Evolutionary conservation across 2,888 invertebrate genomes (phyloP).

Genomic region (Drosophila demipolita): DNA sequence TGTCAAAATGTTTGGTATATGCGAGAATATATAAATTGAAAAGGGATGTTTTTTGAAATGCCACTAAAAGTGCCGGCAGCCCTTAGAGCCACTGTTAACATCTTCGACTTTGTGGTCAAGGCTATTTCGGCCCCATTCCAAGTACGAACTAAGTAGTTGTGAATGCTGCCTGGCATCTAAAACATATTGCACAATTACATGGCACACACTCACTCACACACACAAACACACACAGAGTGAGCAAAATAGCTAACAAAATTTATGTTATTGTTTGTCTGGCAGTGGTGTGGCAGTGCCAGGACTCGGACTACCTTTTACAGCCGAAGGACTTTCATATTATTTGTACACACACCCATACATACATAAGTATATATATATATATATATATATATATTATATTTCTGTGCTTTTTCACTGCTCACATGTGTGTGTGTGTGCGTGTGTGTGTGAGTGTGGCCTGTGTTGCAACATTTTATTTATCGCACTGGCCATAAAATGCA

Average conservation of each 20-base stretch:
- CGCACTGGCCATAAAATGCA: slow-evolving; percentile 80
- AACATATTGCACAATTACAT: slow-evolving; percentile 78
- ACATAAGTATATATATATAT: not conserved
- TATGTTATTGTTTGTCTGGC: slow-evolving; percentile 80
- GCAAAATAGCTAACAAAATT: slow-evolving; percentile 67
- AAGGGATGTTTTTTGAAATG: slow-evolving; percentile 9
- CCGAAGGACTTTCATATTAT: slow-evolving; percentile 65
- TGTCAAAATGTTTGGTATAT: not conserved
- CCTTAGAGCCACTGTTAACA: slow-evolving; percentile 13
- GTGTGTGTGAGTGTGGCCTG: slow-evolving; percentile 40
- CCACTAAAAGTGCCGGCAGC: slow-evolving; percentile 16
- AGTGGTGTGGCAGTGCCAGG: slow-evolving; percentile 60
- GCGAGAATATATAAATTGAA: not conserved
- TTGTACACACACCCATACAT: slow-evolving; percentile 56
- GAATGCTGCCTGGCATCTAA: slow-evolving; percentile 55
- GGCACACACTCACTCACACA: slow-evolving; percentile 44
- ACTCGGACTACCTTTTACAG: slow-evolving; percentile 55
- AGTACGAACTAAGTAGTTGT: slow-evolving; percentile 53
- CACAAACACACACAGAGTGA: slow-evolving; percentile 21
- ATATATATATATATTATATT: slow-evolving; percentile 7
- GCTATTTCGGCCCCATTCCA: slow-evolving; percentile 1
- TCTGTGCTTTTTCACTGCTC: slow-evolving; percentile 16
- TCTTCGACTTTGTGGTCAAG: slow-evolving; percentile 50
- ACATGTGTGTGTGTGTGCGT: slow-evolving; percentile 6
- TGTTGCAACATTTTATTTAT: slow-evolving; percentile 80